Conservation (phyloP, 1,140 invertebrate species). For the Aphelinus atriplicis region DNA sequence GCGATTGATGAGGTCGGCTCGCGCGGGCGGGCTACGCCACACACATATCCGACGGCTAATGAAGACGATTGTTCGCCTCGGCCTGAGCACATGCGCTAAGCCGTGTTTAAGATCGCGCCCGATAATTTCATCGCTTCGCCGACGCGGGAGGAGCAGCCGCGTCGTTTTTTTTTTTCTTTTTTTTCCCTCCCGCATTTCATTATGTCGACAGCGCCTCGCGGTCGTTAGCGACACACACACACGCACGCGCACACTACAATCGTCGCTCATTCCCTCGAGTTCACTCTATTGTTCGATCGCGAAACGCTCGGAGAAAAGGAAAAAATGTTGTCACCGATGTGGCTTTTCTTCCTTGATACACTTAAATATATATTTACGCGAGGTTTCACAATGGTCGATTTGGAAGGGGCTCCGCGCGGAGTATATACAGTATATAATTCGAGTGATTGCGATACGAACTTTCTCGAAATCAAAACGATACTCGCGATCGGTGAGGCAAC, state of each 20-base stretch:
- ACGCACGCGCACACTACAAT: background rate
- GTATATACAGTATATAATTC: no score
- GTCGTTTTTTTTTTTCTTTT: conserved; percentile 12
- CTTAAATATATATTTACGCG: no score
- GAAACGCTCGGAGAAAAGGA: background rate
- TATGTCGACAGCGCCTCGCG: background rate
- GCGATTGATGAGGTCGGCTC: conserved; percentile 34
- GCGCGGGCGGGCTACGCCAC: background rate
- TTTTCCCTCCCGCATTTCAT: conserved; percentile 7
- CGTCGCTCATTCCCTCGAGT: background rate
- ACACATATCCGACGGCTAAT: conserved; percentile 23
- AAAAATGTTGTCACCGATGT: background rate
- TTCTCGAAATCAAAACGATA: no score
- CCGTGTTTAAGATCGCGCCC: conserved; percentile 23
- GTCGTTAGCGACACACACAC: background rate
- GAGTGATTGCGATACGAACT: no score
- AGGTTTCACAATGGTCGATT: no score
- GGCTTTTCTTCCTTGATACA: no score
- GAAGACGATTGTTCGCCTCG: conserved; percentile 34
- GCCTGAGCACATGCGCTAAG: background rate
- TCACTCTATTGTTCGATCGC: no score
- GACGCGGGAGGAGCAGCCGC: background rate
- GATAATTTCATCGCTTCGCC: conserved; percentile 29
- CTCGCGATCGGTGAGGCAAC: no score
- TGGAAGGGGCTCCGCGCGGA: no score